Evolutionary conservation across 2,113 vertebrate species (phyloP).

Genomic region (Coreoperca whiteheadi): DNA sequence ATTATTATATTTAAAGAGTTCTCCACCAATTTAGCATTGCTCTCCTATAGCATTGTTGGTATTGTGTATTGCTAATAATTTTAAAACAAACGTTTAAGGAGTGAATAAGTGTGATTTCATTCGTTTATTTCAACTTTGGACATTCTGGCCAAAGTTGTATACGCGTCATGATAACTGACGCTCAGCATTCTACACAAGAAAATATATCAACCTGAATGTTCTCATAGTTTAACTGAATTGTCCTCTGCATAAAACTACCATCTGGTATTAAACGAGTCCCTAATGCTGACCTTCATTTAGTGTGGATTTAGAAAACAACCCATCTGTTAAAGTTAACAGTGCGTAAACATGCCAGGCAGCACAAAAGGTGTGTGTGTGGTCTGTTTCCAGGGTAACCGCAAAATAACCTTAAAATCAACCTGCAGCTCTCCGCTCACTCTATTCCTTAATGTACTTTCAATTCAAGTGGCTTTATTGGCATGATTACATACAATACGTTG

Average conservation of each 20-base stretch:
- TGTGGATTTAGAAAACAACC: not conserved
- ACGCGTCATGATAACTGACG: not conserved
- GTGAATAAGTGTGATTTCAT: not conserved
- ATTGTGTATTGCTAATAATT: not conserved
- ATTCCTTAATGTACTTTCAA: not conserved
- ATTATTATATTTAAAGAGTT: not conserved
- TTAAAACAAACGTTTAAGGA: not conserved
- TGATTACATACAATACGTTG: no score
- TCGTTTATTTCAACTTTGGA: not conserved
- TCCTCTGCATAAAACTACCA: not conserved
- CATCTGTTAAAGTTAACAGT: conserved; percentile 2
- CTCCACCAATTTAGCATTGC: no score
- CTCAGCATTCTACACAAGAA: not conserved
- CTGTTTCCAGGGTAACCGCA: conserved; percentile 58
- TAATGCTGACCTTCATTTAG: not conserved
- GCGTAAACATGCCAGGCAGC: not conserved
- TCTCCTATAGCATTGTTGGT: no score
- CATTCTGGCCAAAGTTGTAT: not conserved
- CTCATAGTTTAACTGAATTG: not conserved
- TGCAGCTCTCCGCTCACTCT: conserved; percentile 10
- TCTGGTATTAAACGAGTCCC: not conserved
- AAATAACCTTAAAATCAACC: conserved; percentile 20
- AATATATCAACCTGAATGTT: not conserved
- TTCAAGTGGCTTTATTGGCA: no score
- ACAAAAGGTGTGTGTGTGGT: conserved; percentile 7